These are phyloP conservation scores for Apistogramma diplotaenia DNA, from an alignment of 2,113 vertebrate species.

Conservation along the genomic window DNA sequence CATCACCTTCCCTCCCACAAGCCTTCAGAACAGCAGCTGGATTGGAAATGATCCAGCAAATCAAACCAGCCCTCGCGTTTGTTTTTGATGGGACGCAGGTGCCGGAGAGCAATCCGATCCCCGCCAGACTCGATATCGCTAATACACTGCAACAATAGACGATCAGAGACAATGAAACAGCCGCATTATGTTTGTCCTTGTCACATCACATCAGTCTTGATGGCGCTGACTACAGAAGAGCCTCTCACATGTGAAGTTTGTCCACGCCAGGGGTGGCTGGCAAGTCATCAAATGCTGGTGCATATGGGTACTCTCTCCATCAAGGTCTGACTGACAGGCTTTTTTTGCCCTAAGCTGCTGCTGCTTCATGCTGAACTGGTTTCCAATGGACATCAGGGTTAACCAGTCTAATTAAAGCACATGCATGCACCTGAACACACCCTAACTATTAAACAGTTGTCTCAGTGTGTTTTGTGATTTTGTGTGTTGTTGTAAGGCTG, in stretches of 20 bases:
- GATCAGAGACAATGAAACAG: slow-evolving; percentile 40
- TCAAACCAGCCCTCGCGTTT: slow-evolving; percentile 22
- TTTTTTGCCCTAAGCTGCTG: background rate
- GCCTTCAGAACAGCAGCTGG: slow-evolving; percentile 42
- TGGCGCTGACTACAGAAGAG: slow-evolving; percentile 12
- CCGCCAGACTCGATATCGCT: slow-evolving; percentile 38
- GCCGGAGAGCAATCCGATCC: slow-evolving; percentile 33
- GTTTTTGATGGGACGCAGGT: slow-evolving; percentile 56
- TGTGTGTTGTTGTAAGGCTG: background rate
- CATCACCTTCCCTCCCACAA: slow-evolving; percentile 9
- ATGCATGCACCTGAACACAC: background rate
- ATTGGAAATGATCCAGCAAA: slow-evolving; percentile 44
- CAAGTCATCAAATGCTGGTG: slow-evolving; percentile 8
- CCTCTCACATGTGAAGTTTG: slow-evolving; percentile 2
- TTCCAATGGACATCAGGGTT: background rate
- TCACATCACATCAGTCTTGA: slow-evolving; percentile 41
- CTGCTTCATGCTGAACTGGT: background rate
- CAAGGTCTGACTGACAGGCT: slow-evolving; percentile 7
- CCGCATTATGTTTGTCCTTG: slow-evolving; percentile 48
- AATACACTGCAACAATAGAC: slow-evolving; percentile 52
- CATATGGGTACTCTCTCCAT: background rate
- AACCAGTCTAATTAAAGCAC: background rate
- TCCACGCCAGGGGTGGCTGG: slow-evolving; percentile 33
- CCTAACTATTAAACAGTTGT: background rate
- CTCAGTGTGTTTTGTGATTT: background rate